Evolutionary conservation across 2,113 vertebrate species (phyloP).

Genomic region (Mungos mungo): DNA sequence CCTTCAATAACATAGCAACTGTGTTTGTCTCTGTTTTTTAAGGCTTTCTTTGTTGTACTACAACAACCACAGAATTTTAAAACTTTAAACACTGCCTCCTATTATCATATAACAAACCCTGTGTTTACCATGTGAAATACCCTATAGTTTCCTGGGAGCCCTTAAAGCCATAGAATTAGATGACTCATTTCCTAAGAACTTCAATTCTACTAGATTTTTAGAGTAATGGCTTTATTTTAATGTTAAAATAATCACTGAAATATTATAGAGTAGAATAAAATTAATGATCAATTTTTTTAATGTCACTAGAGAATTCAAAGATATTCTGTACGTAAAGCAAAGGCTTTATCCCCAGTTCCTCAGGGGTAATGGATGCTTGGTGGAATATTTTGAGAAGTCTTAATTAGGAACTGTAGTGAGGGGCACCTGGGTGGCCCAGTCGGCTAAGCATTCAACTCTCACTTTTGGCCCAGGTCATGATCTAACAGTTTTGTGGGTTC

Average conservation of each 20-base stretch:
- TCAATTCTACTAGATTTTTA: constrained; percentile 11
- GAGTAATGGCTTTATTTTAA: background rate
- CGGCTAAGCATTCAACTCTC: no score
- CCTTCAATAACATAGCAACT: background rate
- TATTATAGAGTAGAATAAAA: constrained; percentile 23
- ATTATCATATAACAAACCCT: background rate
- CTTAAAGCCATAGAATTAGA: background rate
- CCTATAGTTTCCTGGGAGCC: background rate
- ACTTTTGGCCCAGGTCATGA: no score
- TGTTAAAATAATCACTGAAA: constrained; percentile 6
- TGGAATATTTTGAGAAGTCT: background rate
- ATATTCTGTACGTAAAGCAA: background rate
- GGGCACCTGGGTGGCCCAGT: no score
- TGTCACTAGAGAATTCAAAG: constrained; percentile 7
- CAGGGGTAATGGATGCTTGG: background rate
- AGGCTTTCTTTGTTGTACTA: background rate
- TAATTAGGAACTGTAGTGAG: background rate
- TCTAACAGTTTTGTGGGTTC: no score
- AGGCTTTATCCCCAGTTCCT: background rate
- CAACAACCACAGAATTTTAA: background rate
- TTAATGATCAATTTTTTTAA: background rate
- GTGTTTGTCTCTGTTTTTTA: background rate
- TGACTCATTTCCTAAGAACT: background rate
- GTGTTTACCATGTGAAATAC: background rate
- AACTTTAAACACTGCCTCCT: background rate